Evolutionary conservation across 2,797 vertebrate genomes (phyloP), one percentile per base, ranked within the genome.

Genomic region (Oreochromis grahami): DNA sequence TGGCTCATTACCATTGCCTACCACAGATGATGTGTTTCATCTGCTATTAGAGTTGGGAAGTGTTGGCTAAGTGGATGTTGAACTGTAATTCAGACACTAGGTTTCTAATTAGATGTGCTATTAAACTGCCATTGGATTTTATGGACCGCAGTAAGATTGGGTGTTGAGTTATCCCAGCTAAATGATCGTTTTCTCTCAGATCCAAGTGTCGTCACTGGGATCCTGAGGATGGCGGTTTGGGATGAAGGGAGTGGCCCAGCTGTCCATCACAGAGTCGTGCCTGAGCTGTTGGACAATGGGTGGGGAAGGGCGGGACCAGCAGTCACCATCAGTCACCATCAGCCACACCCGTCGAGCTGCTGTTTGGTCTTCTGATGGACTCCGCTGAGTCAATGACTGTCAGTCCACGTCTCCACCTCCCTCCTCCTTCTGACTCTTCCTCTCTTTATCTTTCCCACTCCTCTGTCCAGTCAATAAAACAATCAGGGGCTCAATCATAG

Each of bases 351-450:
- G 80, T 87, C 84, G 81, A 89, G 91, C 91, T 83, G 91, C 92
- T 86, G 86, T 90, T 94, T 87, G 87, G 79, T 80, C 85, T 77
- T 65, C 85, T 93, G 94, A 96, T 95, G 85, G 95, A 95, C 94
- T 95, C 88, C 58, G 68, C 76, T 52, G 85, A 96, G 95, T 96
- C 92, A 95, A 96, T 96, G 92, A 96, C 94, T 96, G 95, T 96
- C 95, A 96, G 79, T 89, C 86, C 79, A 51, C 53, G 26, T 89
- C 90, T 65, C 86, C 86, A 53, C 81, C 84, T 77, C 88, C 85
- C 82, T 41, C 90, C 83, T 72, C 43, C 85, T 86, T 82, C 78
- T 32, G 77, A 65, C 38, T 86, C 82, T 53, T 86, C 81, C 48
- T 48, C 36, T 58, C 87, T 89, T 88, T 83, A 86, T 90, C 76